phyloP scores from a whole-genome alignment of 2,797 vertebrate genomes.

The Epinephelus malabaricus region DNA sequence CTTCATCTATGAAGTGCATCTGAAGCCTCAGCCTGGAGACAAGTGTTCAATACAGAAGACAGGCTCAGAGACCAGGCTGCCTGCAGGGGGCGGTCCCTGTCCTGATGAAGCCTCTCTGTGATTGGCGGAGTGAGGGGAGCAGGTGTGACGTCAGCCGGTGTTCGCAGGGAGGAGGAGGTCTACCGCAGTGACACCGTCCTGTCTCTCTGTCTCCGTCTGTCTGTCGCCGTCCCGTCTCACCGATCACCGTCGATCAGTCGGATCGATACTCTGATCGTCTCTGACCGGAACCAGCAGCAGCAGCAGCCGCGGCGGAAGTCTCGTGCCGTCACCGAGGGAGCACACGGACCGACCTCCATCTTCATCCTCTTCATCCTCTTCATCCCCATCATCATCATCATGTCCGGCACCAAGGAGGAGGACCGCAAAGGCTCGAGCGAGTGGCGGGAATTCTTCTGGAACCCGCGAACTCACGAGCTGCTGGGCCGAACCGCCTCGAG shows the following conservation, averaged over 20 bases:
- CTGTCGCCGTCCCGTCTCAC: neutral
- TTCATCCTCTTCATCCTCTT: slow-evolving; percentile 1
- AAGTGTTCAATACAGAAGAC: too few relatives aligned
- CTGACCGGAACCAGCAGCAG: slow-evolving; percentile 5
- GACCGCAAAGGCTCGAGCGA: slow-evolving; percentile 65
- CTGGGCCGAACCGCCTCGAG: slow-evolving; percentile 76
- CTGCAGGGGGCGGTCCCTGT: slow-evolving; percentile 28
- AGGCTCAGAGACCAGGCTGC: too few relatives aligned
- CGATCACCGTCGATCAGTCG: slow-evolving; percentile 8
- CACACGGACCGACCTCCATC: slow-evolving; percentile 12
- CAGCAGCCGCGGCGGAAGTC: neutral
- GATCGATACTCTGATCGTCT: slow-evolving; percentile 17
- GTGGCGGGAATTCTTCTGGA: slow-evolving; percentile 76
- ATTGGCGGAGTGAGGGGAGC: slow-evolving; percentile 30
- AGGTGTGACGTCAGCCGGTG: slow-evolving; percentile 52
- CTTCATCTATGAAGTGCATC: too few relatives aligned
- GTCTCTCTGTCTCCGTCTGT: slow-evolving; percentile 13
- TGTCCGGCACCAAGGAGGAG: slow-evolving; percentile 72
- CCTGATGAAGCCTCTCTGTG: neutral
- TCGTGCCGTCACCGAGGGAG: neutral
- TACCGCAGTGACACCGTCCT: slow-evolving; percentile 43
- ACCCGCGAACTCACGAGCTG: slow-evolving; percentile 78
- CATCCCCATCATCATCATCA: slow-evolving; percentile 42
- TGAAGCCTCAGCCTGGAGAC: too few relatives aligned
- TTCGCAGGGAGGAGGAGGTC: slow-evolving; percentile 35